Conservation (phyloP, 2,113 vertebrate species). For the Scortum barcoo region DNA sequence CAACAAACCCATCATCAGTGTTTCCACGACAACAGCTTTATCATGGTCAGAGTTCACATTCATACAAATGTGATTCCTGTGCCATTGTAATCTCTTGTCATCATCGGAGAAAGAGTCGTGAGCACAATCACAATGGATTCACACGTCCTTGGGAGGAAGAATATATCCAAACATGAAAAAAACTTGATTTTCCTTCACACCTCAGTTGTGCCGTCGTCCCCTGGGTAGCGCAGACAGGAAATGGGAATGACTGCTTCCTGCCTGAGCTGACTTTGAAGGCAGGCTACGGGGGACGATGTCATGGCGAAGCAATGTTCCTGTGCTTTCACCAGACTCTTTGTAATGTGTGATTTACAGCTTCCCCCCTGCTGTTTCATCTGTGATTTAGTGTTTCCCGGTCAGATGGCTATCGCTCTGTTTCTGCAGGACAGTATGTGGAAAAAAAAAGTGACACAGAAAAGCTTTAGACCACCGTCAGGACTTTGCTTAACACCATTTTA, state of each 20-base stretch:
- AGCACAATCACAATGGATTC: constrained; percentile 60
- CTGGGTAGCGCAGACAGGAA: constrained; percentile 77
- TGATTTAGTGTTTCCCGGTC: constrained; percentile 81
- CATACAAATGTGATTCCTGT: constrained; percentile 75
- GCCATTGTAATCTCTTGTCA: constrained; percentile 67
- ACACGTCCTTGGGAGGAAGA: constrained; percentile 74
- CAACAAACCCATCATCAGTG: constrained; percentile 79
- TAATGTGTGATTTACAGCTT: constrained; percentile 78
- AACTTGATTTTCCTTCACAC: constrained; percentile 71
- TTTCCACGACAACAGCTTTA: constrained; percentile 74
- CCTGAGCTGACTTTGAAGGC: constrained; percentile 76
- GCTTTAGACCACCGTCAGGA: background rate
- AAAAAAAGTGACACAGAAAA: constrained; percentile 14
- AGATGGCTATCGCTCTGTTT: constrained; percentile 73
- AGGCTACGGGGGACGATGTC: constrained; percentile 59
- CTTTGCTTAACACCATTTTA: constrained; percentile 15
- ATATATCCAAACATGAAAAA: constrained; percentile 63
- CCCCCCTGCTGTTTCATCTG: constrained; percentile 76
- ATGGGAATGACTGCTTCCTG: constrained; percentile 84
- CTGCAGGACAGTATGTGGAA: constrained; percentile 39
- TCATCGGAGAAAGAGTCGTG: constrained; percentile 51
- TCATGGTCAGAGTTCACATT: constrained; percentile 71
- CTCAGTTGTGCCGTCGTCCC: constrained; percentile 53
- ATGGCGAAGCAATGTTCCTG: constrained; percentile 70
- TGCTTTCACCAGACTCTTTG: constrained; percentile 80